Base-by-base conservation (phyloP, 2,113 vertebrate genomes). In the Cricetomys ansorgei region DNA sequence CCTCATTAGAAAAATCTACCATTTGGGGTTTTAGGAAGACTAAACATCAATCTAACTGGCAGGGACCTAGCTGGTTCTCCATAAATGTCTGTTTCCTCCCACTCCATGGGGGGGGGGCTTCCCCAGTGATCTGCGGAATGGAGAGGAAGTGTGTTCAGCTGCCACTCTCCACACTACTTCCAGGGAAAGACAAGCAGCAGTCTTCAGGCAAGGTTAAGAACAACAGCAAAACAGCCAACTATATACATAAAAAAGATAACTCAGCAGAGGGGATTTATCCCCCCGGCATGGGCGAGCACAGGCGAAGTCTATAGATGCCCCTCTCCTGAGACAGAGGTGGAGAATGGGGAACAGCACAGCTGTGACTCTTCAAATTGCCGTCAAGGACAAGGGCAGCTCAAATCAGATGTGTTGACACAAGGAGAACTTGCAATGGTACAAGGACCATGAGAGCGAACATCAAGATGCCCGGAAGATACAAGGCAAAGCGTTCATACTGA, bases 311-410 rank as follows among this genome's bases (percentile, higher is more conserved):
- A 48, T 37, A 1, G 40, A 16, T 0, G 6, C 65, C 48, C 31
- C n/a, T 72, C 43, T 57, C 59, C 75, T 21, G 2, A 29, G 57
- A 37, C 55, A 40, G 31, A 57, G 67, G 55, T 21, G 1, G 88
- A 23, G 0, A 7, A 23, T 0, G 50, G 53, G 29, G 25, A 7
- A 40, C 0, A 1, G 19, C 0, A 3, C 3, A 3, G 13, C n/a
- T 0, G 1, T 1, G 45, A 65, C 29, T 76, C 15, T 27, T 27
- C n/a, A 1, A 25, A 0, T 6, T 12, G 15, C 73, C n/a, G 55
- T 23, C n/a, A 27, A 40, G 0, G 0, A 23, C 59, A 53, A 62
- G 7, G 59, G 73, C 29, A 31, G 34, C 23, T 79, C 81, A 11
- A 0, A 10, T 17, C 8, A 48, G 59, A 75, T 1, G 3, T 7